Base-by-base conservation (phyloP, 2,113 vertebrate genomes). In the Corydoras sp. region DNA sequence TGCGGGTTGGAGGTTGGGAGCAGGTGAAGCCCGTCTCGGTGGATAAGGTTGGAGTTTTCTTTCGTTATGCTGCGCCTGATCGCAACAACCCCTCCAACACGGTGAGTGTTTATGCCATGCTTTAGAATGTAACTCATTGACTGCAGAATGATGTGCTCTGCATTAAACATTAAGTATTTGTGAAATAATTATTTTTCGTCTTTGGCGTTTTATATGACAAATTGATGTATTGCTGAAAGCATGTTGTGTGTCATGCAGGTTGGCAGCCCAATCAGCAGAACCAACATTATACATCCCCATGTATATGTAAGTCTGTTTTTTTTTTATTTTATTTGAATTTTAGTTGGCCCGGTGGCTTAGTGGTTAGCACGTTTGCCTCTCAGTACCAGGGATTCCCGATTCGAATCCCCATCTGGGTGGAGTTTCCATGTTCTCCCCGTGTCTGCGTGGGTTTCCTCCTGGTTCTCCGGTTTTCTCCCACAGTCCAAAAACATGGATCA, bases 231-330 rank as follows among this genome's bases (percentile, higher is more conserved):
- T 61, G 9, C 7, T 51, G 32, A 10, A 73, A 51, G 10, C 12
- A 43, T 14, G 11, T 14, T 1, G 50, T 0, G 58, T 30, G 58
- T 67, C 11, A 30, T 54, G 1, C 84, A 99, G 97, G 93, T 99
- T 73, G 97, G 97, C 84, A 99, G 97, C 80, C 95, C 94, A 3
- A 88, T 97, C 81, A 96, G 87, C 81, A 94, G 92, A 83, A 99
- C 95, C 71, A 98, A 95, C 79, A 99, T 98, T 73, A 99, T 98
- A 73, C 97, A 98, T 83, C 96, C 96, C 1, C 96, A 99, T 76
- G 95, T 99, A 83, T 99, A 99, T 1, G 96, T 99, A 83, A 94
- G 96, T 93, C 79, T 78, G 1, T 14, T 24, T 51, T 43, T 63
- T 53, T 5, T 18, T 18, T 15, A 4, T 58, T 49, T 60, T 18